Base-by-base conservation (phyloP, 2,797 vertebrate genomes). In the Coregonus ussuriensis region DNA sequence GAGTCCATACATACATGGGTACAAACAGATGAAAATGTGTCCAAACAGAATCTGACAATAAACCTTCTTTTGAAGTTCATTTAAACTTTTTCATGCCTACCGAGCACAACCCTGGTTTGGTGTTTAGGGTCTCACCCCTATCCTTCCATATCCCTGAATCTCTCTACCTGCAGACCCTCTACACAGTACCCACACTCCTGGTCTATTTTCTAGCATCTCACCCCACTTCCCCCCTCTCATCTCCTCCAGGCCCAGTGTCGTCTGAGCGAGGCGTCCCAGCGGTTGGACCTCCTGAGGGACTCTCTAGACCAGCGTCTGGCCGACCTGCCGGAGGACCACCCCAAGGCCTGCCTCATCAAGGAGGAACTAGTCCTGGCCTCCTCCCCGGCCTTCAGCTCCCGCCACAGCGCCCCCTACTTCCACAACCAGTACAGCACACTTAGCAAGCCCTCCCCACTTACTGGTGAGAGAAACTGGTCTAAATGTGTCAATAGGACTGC, bases 291-390 rank as follows among this genome's bases (percentile, higher is more conserved):
- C 56, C 91, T 98, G 77, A 92, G 94, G 16, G 93, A 95, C 76
- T 95, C 97, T 18, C 91, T 98, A 83, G 96, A 98, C 81, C 95
- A 93, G 71, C 89, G 96, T 33, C 89, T 98, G 1, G 84, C 93
- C 0, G 96, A 97, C 79, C 90, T 97, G 62, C 96, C 97, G 0
- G 93, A 96, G n/a, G 96, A 97, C 83, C 97, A 97, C 83, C 97
- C 97, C 14, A 98, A 98, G 84, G 94, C 96, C 75, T 95, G 87
- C 72, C 77, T 96, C 83, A 94, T 98, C 81, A 95, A 96, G 56
- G 96, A 98, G 81, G 96, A 98, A 86, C 92, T 97, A 3, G 94
- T 93, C 1, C 87, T 94, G 72, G 94, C 95, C 69, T 95, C 96
- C 0, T 96, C 96, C 0, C 92, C 96, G 0, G 93, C 94, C 59